These are phyloP conservation scores for Holocentrus rufus DNA, from an alignment of 2,797 vertebrate genomes.

Conservation along the genomic window DNA sequence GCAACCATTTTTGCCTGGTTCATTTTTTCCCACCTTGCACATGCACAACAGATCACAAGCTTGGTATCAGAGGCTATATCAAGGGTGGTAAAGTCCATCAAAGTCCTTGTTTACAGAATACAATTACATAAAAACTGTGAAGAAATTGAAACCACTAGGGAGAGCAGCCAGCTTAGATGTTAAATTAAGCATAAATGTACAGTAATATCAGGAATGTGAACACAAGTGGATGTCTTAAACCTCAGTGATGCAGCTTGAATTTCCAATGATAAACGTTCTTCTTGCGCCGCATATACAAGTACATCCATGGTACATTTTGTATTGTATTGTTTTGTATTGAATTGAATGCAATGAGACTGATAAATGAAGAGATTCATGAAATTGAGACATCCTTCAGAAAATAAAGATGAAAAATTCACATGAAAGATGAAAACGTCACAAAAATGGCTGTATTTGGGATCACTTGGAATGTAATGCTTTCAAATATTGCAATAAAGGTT, in stretches of 20 bases:
- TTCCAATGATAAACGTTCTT: slow-evolving; percentile 11
- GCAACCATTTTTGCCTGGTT: no score
- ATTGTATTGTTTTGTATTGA: no score
- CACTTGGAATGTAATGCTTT: slow-evolving; percentile 26
- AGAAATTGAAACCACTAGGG: neutral
- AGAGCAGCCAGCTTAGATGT: neutral
- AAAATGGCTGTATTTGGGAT: slow-evolving; percentile 36
- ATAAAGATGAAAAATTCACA: neutral
- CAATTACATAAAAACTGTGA: neutral
- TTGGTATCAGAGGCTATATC: no score
- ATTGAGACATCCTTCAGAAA: neutral
- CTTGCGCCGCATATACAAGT: slow-evolving; percentile 1
- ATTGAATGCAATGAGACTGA: neutral
- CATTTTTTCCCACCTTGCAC: no score
- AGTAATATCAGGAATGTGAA: neutral
- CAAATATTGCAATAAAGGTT: slow-evolving; percentile 44
- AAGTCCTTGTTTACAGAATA: neutral
- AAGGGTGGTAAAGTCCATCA: neutral
- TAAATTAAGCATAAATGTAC: neutral
- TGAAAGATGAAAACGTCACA: slow-evolving; percentile 17
- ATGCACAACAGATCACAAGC: no score
- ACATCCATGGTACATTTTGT: neutral
- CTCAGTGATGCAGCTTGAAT: slow-evolving; percentile 3
- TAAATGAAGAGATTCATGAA: slow-evolving; percentile 2
- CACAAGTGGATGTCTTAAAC: neutral